A percentile compares a stretch with the other conserved stretches of the same genome.
These are phyloP conservation scores for Paracentrotus lividus DNA, from an alignment of 53 echinoderm and acorn worm genomes.

Conservation along the genomic window DNA sequence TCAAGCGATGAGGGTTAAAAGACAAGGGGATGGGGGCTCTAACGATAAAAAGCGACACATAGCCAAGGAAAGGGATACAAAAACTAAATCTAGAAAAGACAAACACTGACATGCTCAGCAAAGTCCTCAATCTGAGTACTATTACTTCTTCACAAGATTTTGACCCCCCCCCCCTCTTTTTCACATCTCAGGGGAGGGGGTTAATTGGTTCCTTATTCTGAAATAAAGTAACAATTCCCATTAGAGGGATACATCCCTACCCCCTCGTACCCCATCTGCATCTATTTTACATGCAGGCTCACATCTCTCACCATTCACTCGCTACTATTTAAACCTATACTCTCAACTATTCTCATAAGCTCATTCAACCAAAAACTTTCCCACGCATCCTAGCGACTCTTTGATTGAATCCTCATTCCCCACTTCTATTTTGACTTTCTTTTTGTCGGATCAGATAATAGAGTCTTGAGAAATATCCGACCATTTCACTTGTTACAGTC, in stretches of 20 bases:
- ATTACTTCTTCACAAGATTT: not conserved
- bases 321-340: conserved; percentile 15
- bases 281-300: conserved; percentile 20
- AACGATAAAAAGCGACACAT: not conserved
- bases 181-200: not conserved
- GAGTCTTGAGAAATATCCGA: conserved; percentile 18
- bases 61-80: not conserved
- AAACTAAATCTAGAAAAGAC: not conserved
- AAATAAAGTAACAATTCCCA: not conserved
- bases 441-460: conserved; percentile 15
- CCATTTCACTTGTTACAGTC: not conserved
- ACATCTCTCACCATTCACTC: conserved; percentile 41
- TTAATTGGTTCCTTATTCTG: conserved; percentile 9
- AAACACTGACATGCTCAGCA: not conserved
- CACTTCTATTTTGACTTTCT: conserved; percentile 12
- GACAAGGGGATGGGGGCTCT: not conserved
- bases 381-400: conserved; percentile 39
- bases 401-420: conserved; percentile 20
- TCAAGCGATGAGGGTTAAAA: conserved; percentile 12
- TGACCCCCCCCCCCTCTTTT: not conserved
- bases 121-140: not conserved
- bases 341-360: not conserved
- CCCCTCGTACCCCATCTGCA: conserved; percentile 2
- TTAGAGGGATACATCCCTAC: not conserved
- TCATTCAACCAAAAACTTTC: conserved; percentile 49